phyloP scores from a whole-genome alignment of 2,797 vertebrate genomes.

The Telmatherina bonti region DNA sequence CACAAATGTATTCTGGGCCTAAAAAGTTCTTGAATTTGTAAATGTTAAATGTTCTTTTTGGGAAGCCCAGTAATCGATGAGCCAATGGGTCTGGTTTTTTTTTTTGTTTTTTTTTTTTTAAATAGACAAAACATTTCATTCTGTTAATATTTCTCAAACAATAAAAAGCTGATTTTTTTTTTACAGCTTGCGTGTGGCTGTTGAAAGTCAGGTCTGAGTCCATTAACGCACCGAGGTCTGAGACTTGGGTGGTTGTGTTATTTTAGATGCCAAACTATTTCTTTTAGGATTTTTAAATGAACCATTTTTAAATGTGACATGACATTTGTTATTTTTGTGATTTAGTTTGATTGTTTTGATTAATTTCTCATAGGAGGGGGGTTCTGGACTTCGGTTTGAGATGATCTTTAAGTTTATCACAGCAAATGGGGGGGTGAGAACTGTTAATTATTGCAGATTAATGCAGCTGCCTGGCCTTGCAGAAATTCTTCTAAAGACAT shows the following conservation, averaged over 20 bases:
- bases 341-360: too few relatives aligned
- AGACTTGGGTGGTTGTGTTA: background rate
- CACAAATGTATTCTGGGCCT: background rate
- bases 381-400: too few relatives aligned
- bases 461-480: background rate
- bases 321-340: too few relatives aligned
- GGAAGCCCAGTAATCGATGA: too few relatives aligned
- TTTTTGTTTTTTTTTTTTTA: background rate
- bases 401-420: too few relatives aligned
- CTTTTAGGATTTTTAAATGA: background rate
- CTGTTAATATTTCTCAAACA: too few relatives aligned
- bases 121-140: too few relatives aligned
- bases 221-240: too few relatives aligned
- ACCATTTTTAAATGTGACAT: background rate
- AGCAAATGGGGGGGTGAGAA: too few relatives aligned
- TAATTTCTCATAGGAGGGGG: too few relatives aligned
- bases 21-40: background rate
- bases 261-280: background rate
- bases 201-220: background rate
- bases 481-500: too few relatives aligned
- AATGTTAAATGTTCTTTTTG: background rate
- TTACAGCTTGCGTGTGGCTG: background rate
- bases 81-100: background rate
- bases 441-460: background rate
- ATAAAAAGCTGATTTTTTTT: too few relatives aligned